Conservation (phyloP, 2,888 invertebrate species). For the Ramazzottius varieornatus region DNA sequence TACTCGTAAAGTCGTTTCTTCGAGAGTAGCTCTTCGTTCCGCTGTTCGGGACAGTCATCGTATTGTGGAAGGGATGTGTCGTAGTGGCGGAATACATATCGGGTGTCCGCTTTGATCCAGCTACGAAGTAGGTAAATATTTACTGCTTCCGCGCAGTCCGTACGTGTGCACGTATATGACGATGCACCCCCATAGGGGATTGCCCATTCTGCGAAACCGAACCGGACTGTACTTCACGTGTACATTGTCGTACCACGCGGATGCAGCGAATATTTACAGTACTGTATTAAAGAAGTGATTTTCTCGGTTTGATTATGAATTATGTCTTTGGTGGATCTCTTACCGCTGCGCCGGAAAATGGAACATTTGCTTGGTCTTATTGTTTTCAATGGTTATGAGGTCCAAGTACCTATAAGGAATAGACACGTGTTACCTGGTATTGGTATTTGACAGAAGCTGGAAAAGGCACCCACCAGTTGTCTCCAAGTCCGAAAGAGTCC, state of each 20-base stretch:
- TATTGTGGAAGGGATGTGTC: slow-evolving; percentile 23
- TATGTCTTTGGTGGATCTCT: too few relatives aligned
- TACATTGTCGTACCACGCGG: too few relatives aligned
- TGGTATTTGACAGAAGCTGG: neutral
- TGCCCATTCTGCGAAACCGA: too few relatives aligned
- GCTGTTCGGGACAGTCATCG: slow-evolving; percentile 19
- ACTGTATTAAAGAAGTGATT: too few relatives aligned
- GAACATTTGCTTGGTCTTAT: slow-evolving; percentile 8
- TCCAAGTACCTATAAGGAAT: slow-evolving; percentile 11
- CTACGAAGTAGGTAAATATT: slow-evolving; percentile 10
- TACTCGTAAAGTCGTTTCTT: slow-evolving; percentile 18
- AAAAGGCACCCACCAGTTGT: slow-evolving; percentile 20
- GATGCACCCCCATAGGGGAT: too few relatives aligned
- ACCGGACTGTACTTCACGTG: too few relatives aligned
- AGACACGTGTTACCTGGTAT: neutral
- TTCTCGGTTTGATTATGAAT: too few relatives aligned
- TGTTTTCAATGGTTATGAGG: slow-evolving; percentile 13
- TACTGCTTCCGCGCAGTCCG: too few relatives aligned
- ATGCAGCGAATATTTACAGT: too few relatives aligned
- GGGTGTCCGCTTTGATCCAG: slow-evolving; percentile 21
- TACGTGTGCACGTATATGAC: too few relatives aligned
- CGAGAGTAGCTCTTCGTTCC: slow-evolving; percentile 19
- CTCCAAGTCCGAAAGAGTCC: slow-evolving; percentile 18
- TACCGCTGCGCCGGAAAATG: slow-evolving; percentile 18
- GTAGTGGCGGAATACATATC: slow-evolving; percentile 19